Conservation (phyloP, 2,888 invertebrate genomes). For the Caprella mutica region DNA sequence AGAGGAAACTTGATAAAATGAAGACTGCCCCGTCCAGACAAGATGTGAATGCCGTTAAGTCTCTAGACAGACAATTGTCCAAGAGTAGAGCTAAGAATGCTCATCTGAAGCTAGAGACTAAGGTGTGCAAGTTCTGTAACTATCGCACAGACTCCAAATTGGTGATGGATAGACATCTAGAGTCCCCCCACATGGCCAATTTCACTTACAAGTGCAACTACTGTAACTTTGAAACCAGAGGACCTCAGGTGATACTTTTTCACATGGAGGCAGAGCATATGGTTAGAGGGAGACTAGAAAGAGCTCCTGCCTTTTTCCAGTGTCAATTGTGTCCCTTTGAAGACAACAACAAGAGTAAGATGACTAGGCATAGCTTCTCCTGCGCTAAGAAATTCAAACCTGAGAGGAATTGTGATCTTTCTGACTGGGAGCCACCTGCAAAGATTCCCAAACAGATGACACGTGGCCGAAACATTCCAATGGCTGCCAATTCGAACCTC, state of each 20-base stretch:
- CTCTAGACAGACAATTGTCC: constrained; percentile 71
- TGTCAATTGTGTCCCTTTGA: constrained; percentile 90
- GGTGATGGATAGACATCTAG: constrained; percentile 74
- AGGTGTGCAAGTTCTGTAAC: constrained; percentile 76
- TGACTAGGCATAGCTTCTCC: constrained; percentile 72
- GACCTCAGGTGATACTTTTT: constrained; percentile 69
- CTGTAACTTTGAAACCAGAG: constrained; percentile 66
- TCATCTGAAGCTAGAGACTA: constrained; percentile 58
- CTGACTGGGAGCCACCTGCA: constrained; percentile 84
- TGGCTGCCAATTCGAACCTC: no score
- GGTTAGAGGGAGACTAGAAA: constrained; percentile 66
- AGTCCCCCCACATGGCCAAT: constrained; percentile 82
- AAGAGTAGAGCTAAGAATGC: constrained; percentile 75
- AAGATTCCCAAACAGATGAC: constrained; percentile 64
- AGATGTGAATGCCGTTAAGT: constrained; percentile 55
- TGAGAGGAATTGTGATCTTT: constrained; percentile 62
- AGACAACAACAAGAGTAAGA: constrained; percentile 80
- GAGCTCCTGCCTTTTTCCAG: constrained; percentile 76
- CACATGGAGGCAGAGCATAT: constrained; percentile 88
- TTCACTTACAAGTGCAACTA: constrained; percentile 64
- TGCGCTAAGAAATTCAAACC: constrained; percentile 83
- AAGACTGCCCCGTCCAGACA: constrained; percentile 33
- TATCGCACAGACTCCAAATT: constrained; percentile 77
- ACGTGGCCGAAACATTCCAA: no score
- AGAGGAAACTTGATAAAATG: constrained; percentile 56